Evolutionary conservation across 2,888 invertebrate species (phyloP).

Genomic region (Ariolimax columbianus): DNA sequence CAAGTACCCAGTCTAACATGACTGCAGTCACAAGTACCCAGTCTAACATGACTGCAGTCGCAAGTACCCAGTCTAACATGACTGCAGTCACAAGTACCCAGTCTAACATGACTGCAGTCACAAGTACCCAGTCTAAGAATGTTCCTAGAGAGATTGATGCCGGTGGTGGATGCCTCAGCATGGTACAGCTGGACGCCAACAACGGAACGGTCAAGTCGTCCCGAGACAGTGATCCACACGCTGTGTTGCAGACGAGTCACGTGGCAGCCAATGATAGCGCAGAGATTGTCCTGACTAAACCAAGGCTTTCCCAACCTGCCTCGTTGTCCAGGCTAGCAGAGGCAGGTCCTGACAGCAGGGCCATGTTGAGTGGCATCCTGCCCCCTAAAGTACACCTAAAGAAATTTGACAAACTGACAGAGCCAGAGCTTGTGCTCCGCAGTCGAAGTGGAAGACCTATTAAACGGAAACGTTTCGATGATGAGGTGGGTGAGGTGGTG

Average conservation of each 20-base stretch:
- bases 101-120: too few species aligned
- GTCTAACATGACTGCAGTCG: too few species aligned
- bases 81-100: too few species aligned
- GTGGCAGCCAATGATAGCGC: background rate
- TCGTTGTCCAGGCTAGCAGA: too few species aligned
- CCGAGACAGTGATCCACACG: background rate
- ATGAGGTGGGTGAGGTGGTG: conserved; percentile 10
- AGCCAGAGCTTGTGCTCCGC: background rate
- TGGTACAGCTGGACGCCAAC: background rate
- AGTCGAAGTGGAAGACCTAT: conserved; percentile 44
- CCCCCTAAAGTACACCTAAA: background rate
- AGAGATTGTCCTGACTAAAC: background rate
- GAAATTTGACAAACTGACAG: background rate
- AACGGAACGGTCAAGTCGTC: background rate
- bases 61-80: too few species aligned
- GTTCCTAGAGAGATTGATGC: background rate
- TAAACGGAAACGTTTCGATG: conserved; percentile 39
- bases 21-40: too few species aligned
- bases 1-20: too few species aligned
- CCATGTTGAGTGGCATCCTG: background rate
- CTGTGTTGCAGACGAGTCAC: background rate
- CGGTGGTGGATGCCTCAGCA: too few species aligned
- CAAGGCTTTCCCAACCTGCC: background rate
- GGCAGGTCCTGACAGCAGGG: background rate
- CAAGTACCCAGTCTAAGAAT: background rate